A percentile compares a stretch with the other conserved stretches of the same genome.
phyloP scores from a whole-genome alignment of 2,797 vertebrate genomes.

The Ctenopoma multispine region DNA sequence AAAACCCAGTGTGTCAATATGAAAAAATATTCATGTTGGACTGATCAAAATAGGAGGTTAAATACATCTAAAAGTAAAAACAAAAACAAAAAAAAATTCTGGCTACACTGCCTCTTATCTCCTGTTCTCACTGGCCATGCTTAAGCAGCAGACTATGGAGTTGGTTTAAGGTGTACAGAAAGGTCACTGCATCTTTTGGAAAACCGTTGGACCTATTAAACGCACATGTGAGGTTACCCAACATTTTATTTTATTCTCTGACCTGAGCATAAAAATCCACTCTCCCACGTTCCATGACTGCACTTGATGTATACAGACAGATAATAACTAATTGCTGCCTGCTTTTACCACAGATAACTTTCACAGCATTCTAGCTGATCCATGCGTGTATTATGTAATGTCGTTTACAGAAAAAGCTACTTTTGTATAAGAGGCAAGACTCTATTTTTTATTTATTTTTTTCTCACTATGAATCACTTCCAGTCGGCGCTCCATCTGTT shows the following conservation, averaged over 20 bases:
- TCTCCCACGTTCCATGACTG: conserved; percentile 14
- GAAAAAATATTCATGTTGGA: too few relatives aligned
- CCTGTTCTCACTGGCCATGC: background rate
- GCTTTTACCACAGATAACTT: conserved; percentile 15
- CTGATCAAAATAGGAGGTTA: conserved; percentile 7
- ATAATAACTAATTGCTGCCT: conserved; percentile 31
- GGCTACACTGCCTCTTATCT: background rate
- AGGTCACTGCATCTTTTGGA: background rate
- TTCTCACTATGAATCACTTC: conserved; percentile 43
- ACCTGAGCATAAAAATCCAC: conserved; percentile 21
- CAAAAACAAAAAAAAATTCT: background rate
- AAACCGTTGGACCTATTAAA: conserved; percentile 27
- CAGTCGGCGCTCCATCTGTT: conserved; percentile 56
- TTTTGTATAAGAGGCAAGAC: conserved; percentile 37
- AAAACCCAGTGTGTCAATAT: conserved; percentile 6
- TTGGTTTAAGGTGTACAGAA: conserved; percentile 37
- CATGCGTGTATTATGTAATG: conserved; percentile 34
- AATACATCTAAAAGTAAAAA: background rate
- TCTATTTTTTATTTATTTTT: conserved; percentile 43
- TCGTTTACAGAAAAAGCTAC: conserved; percentile 37
- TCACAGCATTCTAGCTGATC: conserved; percentile 1
- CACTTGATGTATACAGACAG: conserved; percentile 12
- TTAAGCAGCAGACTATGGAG: too few relatives aligned
- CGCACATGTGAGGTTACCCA: conserved; percentile 21
- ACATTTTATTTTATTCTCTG: conserved; percentile 11